These are phyloP conservation scores for Ptychodera flava DNA, from an alignment of 35 echinoderm and acorn worm species.

Conservation along the genomic window DNA sequence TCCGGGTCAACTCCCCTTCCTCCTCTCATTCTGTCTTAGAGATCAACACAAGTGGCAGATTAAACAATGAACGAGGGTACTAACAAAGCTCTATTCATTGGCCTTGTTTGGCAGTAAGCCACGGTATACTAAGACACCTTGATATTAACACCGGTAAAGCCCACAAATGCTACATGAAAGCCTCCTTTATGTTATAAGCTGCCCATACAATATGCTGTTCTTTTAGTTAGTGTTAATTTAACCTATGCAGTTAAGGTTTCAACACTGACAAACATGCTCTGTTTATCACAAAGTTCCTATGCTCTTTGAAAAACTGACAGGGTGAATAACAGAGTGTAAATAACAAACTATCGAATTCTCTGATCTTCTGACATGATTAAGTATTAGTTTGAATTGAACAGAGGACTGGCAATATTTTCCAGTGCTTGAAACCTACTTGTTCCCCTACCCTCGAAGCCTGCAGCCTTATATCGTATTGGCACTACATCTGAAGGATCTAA, in stretches of 20 bases:
- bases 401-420: too few relatives aligned
- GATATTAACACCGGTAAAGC: neutral
- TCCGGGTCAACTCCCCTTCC: too few relatives aligned
- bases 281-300: neutral
- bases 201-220: neutral
- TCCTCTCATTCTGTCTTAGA: too few relatives aligned
- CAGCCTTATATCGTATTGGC: too few relatives aligned
- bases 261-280: neutral
- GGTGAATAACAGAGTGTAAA: too few relatives aligned
- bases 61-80: neutral
- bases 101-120: neutral
- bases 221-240: neutral
- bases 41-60: too few relatives aligned
- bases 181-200: neutral
- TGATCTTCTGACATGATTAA: neutral
- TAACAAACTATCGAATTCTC: neutral
- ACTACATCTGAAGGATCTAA: too few relatives aligned
- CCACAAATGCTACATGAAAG: neutral
- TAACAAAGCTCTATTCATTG: neutral
- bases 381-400: too few relatives aligned
- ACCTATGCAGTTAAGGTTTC: neutral
- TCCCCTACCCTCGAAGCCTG: too few relatives aligned
- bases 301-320: neutral
- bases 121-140: neutral
- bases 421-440: too few relatives aligned